These are phyloP conservation scores for Azorinus chamasolen DNA, from an alignment of 2,888 invertebrate genomes.

Conservation along the genomic window DNA sequence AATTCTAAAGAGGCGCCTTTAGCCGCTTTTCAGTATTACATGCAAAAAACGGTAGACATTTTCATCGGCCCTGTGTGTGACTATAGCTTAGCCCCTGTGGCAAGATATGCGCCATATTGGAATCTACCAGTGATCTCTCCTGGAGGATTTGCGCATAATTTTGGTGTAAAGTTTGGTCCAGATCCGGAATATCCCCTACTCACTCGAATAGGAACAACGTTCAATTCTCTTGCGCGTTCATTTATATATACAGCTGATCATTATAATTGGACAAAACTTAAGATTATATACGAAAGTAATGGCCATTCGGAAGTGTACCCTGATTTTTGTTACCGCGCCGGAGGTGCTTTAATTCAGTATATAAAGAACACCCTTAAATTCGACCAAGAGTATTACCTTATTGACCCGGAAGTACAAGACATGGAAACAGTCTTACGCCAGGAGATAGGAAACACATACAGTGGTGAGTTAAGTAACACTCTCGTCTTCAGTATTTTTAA, in stretches of 20 bases:
- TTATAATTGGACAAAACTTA: constrained; percentile 79
- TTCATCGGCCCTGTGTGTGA: constrained; percentile 85
- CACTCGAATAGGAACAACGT: constrained; percentile 77
- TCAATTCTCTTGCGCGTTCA: constrained; percentile 64
- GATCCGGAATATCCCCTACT: constrained; percentile 66
- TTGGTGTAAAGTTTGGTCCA: constrained; percentile 68
- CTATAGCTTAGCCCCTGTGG: constrained; percentile 94
- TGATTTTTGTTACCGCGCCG: constrained; percentile 92
- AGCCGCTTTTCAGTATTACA: constrained; percentile 79
- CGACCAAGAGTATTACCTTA: constrained; percentile 67
- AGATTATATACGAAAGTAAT: constrained; percentile 92
- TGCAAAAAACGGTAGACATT: constrained; percentile 70
- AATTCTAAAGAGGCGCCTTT: constrained; percentile 75
- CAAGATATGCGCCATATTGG: constrained; percentile 95
- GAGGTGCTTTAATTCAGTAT: constrained; percentile 90
- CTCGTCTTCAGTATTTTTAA: no score
- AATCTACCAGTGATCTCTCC: constrained; percentile 95
- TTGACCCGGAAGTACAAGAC: constrained; percentile 40
- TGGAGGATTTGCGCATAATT: constrained; percentile 84
- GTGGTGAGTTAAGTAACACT: constrained; percentile 71
- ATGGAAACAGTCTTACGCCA: constrained; percentile 62
- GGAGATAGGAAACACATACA: constrained; percentile 73
- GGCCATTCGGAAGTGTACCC: constrained; percentile 90
- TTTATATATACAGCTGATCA: constrained; percentile 51
- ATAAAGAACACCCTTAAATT: constrained; percentile 82